Percentiles rank a stretch among this genome's conserved stretches.
Evolutionary conservation across 2,113 vertebrate species (phyloP).

Genomic region (Leptodactylus fuscus): DNA sequence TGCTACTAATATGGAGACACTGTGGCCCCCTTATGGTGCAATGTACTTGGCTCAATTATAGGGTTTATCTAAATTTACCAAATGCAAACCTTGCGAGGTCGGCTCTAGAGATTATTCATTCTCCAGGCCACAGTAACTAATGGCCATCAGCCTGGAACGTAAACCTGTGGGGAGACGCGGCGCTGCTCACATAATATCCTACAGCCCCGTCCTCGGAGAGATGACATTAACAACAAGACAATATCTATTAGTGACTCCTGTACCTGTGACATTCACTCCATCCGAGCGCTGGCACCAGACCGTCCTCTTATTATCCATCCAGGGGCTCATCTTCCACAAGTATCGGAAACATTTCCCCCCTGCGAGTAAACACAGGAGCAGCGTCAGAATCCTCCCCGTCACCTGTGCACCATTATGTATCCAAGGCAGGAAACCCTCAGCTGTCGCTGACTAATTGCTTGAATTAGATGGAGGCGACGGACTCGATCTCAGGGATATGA

Average conservation of each 20-base stretch:
- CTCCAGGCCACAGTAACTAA: constrained; percentile 8
- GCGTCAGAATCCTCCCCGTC: not conserved
- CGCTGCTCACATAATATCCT: not conserved
- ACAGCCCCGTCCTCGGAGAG: not conserved
- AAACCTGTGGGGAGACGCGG: not conserved
- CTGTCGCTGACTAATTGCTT: constrained; percentile 16
- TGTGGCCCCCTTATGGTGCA: too few relatives aligned
- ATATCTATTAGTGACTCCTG: not conserved
- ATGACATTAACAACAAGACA: not conserved
- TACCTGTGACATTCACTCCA: constrained; percentile 95
- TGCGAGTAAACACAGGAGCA: constrained; percentile 63
- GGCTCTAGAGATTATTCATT: too few relatives aligned
- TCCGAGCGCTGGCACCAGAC: constrained; percentile 98
- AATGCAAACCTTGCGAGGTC: too few relatives aligned
- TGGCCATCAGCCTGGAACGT: not conserved
- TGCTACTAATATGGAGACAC: too few relatives aligned
- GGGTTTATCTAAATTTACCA: too few relatives aligned
- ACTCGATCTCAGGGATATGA: not conserved
- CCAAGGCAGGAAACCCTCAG: not conserved
- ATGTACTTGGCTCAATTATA: too few relatives aligned
- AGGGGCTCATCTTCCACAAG: constrained; percentile 86
- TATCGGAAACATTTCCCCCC: constrained; percentile 93
- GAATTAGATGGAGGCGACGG: not conserved
- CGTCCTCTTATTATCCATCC: constrained; percentile 86
- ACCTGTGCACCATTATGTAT: not conserved